These are phyloP conservation scores for Takifugu flavidus DNA, from an alignment of 2,113 vertebrate genomes.

Conservation along the genomic window DNA sequence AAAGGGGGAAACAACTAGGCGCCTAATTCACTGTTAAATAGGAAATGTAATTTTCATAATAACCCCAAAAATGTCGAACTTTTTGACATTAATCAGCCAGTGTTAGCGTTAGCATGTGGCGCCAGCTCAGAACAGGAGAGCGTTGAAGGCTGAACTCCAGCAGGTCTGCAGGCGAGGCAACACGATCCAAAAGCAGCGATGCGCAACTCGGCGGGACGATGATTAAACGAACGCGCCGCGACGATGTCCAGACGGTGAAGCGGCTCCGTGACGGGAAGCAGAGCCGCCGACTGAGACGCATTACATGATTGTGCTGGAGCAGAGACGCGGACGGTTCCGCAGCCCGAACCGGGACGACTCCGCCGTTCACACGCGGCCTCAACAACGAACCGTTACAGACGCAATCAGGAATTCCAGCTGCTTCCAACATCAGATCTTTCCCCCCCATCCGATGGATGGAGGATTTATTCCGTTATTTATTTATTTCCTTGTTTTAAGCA, in stretches of 20 bases:
- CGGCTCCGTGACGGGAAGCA: slow-evolving; percentile 51
- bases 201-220: slow-evolving; percentile 34
- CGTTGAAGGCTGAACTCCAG: slow-evolving; percentile 14
- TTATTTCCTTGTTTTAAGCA: too few relatives aligned
- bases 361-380: slow-evolving; percentile 43
- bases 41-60: too few relatives aligned
- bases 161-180: slow-evolving; percentile 14
- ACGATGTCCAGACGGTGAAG: slow-evolving; percentile 56
- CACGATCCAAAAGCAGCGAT: slow-evolving; percentile 19
- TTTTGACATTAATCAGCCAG: slow-evolving; percentile 14
- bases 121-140: slow-evolving; percentile 7
- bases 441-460: slow-evolving; percentile 2
- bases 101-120: slow-evolving; percentile 23
- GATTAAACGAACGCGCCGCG: slow-evolving; percentile 38
- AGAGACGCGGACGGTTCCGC: slow-evolving; percentile 26
- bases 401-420: slow-evolving; percentile 40
- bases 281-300: slow-evolving; percentile 47
- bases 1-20: too few relatives aligned
- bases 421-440: slow-evolving; percentile 23
- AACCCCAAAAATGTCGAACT: neutral
- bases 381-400: slow-evolving; percentile 41
- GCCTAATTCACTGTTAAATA: too few relatives aligned
- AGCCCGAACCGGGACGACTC: slow-evolving; percentile 25
- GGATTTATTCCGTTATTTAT: too few relatives aligned
- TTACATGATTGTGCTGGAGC: slow-evolving; percentile 47